A percentile compares a stretch with the other conserved stretches of the same genome.
Conservation (phyloP, 2,797 vertebrate species). For the Acanthis flammea region DNA sequence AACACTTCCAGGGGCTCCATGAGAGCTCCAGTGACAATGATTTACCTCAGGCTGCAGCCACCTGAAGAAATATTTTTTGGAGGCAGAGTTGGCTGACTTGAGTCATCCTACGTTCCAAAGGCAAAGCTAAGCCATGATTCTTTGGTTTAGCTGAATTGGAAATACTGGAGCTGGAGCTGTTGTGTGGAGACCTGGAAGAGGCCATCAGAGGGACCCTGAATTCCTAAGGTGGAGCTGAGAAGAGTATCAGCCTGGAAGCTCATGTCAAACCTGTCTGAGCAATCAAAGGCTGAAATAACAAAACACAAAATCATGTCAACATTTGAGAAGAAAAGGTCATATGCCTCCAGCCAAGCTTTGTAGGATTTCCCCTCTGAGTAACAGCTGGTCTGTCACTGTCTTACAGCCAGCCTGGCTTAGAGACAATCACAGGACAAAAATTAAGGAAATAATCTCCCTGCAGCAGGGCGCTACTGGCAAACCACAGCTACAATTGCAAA, state of each 20-base stretch:
- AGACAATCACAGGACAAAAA: not conserved
- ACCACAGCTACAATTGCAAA: not conserved
- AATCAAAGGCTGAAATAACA: not conserved
- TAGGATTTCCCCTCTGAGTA: not conserved
- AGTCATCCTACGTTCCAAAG: accelerated
- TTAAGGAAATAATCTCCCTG: not conserved
- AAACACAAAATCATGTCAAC: not conserved
- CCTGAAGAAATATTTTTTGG: not conserved
- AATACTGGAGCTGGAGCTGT: not conserved
- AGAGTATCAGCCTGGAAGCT: not conserved
- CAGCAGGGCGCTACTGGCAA: not conserved
- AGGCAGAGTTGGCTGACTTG: not conserved
- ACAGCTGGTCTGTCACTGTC: not conserved
- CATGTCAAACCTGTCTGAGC: not conserved
- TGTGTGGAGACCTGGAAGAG: not conserved
- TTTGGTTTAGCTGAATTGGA: not conserved
- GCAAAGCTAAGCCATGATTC: not conserved
- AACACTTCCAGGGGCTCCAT: not conserved
- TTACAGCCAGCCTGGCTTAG: not conserved
- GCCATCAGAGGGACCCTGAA: not conserved
- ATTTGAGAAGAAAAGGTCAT: not conserved
- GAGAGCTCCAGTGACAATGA: not conserved
- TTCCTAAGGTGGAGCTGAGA: not conserved
- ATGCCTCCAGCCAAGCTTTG: conserved; percentile 5
- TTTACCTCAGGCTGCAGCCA: not conserved